Conservation (phyloP, 2,113 vertebrate species). For the Pseudonaja textilis region DNA sequence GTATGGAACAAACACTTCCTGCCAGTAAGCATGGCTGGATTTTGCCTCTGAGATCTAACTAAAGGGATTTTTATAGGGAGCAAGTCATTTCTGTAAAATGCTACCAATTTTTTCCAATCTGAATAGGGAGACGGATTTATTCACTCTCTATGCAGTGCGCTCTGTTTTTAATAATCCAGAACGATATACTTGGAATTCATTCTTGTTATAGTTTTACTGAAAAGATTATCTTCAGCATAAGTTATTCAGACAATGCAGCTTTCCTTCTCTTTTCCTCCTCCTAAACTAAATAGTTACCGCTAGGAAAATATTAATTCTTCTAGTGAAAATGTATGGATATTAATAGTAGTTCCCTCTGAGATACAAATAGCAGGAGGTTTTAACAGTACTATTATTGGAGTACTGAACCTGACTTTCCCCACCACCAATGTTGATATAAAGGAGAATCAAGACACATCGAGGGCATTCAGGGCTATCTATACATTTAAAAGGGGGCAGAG, state of each 20-base stretch:
- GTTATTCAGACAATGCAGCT: background rate
- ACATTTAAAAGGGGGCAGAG: background rate
- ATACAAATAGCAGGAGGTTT: background rate
- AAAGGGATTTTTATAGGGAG: background rate
- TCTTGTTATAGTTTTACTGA: background rate
- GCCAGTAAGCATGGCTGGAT: background rate
- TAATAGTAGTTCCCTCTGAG: background rate
- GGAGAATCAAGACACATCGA: background rate
- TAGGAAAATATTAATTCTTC: background rate
- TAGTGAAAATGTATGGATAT: background rate
- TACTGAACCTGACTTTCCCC: background rate
- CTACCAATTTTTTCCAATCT: background rate
- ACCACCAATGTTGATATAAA: background rate
- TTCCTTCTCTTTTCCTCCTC: background rate
- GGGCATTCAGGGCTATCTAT: background rate
- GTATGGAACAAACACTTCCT: background rate
- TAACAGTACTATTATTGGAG: background rate
- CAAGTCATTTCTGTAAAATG: background rate
- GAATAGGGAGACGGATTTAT: background rate
- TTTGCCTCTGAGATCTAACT: background rate
- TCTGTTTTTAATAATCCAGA: background rate
- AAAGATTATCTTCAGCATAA: background rate
- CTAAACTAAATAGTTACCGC: background rate
- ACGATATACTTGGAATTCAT: background rate
- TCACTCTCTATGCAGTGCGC: background rate